Conservation (phyloP, 92 coral and sea anemone species). For the Meandrina meandrites region DNA sequence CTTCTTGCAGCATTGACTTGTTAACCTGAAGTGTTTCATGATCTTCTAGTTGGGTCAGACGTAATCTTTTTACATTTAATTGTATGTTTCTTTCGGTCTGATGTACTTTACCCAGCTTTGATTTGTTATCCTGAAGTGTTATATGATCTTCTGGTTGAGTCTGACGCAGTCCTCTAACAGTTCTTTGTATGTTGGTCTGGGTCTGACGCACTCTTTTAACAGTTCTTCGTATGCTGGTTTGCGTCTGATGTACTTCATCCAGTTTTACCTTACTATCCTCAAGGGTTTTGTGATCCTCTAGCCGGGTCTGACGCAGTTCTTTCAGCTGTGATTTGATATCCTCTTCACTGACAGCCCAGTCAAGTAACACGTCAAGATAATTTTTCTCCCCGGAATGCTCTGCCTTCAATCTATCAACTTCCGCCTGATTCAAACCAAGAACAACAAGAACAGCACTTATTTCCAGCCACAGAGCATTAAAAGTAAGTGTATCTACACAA, state of each 20-base stretch:
- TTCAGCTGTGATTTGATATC: not conserved
- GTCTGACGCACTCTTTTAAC: too few species aligned
- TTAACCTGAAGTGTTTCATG: too few species aligned
- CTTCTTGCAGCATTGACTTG: too few species aligned
- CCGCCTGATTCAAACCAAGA: constrained; percentile 56
- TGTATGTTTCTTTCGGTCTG: not conserved
- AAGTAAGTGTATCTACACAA: constrained; percentile 34
- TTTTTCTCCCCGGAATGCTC: too few species aligned
- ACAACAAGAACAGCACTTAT: constrained; percentile 49
- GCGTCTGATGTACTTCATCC: not conserved
- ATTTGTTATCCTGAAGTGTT: not conserved
- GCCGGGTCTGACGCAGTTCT: not conserved
- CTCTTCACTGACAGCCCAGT: too few species aligned
- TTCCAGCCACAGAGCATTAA: constrained; percentile 64
- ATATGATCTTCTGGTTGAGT: not conserved
- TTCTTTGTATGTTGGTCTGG: too few species aligned
- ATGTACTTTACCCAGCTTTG: not conserved
- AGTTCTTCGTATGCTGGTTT: too few species aligned
- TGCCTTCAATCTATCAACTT: constrained; percentile 30
- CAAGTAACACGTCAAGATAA: too few species aligned
- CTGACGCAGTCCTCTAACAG: not conserved
- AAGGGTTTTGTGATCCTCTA: not conserved
- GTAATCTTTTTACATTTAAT: not conserved
- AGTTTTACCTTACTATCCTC: too few species aligned
- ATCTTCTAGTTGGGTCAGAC: not conserved